Percentiles rank a stretch among this genome's conserved stretches.
Evolutionary conservation across 2,797 vertebrate species (phyloP).

Genomic region (Tenualosa thibaudeaui): DNA sequence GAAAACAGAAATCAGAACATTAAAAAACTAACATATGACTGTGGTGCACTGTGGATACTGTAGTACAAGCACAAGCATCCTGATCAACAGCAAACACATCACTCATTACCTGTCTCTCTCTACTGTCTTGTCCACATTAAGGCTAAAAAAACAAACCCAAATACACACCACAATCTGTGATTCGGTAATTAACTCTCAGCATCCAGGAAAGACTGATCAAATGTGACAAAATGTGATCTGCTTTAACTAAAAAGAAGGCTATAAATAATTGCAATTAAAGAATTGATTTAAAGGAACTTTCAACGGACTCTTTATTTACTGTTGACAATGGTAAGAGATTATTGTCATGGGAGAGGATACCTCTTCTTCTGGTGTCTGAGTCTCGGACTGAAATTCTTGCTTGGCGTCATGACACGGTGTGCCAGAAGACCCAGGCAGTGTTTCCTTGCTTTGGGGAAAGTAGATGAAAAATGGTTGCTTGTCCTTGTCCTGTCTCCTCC

Average conservation of each 20-base stretch:
- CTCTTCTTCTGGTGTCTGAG: conserved; percentile 4
- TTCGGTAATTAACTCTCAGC: no score
- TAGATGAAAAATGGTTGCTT: conserved; percentile 96
- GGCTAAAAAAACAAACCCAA: no score
- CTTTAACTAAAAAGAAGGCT: neutral
- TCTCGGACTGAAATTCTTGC: neutral
- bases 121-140: no score
- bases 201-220: neutral
- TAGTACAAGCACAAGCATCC: no score
- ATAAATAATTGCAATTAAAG: neutral
- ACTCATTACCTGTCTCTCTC: no score
- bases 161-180: neutral
- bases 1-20: conserved; percentile 12
- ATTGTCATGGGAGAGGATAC: neutral
- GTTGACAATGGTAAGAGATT: neutral
- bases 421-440: conserved; percentile 33
- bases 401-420: conserved; percentile 3
- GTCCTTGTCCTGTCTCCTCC: conserved; percentile 75
- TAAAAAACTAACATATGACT: no score
- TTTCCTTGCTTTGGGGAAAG: conserved; percentile 77
- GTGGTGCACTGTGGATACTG: no score
- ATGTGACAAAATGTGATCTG: neutral
- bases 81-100: no score
- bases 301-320: neutral
- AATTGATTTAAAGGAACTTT: neutral